Evolutionary conservation across 2,797 vertebrate genomes (phyloP), one percentile per base, ranked within the genome.

Genomic region (Coregonus ussuriensis): DNA sequence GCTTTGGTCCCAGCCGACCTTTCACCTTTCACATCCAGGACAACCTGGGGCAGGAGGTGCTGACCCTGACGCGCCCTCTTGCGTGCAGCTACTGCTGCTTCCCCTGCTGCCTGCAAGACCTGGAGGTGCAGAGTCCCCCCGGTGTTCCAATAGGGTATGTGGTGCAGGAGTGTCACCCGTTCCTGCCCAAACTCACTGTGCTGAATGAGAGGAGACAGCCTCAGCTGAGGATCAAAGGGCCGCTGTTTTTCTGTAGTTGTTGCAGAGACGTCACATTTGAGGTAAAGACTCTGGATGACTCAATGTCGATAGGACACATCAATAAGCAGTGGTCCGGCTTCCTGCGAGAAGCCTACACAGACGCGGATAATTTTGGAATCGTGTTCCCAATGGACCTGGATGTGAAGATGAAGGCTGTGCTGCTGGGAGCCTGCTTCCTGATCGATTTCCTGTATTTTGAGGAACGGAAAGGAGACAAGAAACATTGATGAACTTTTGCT

Each of bases 81-180:
- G 90, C 88, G 0, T 96, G 96, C 15, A 35, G 18, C 6, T 29
- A 68, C 0, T 96, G 95, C 82, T 94, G 88, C 67, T 96, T 47
- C 21, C 96, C 95, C 54, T 96, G 95, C 84, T 96, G 94, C 65
- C 89, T 96, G 16, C 95, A 97, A 80, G 92, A 96, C 95, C 77
- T 97, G 76, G 95, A 96, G 90, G 92, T 96, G 31, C 94, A 96
- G 77, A 92, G 93, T 0, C 96, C 96, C 3, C 95, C 95, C 3
- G 96, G 96, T 1, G 84, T 67, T 4, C 84, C 92, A 3, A 77
- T 96, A n/a, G 96, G 96, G 29, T 96, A 94, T 0, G 81, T 96
- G 33, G 81, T 87, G 4, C 95, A 97, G 74, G 86, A 90, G 62
- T 96, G 96, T 95, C 90, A 96, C 80, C 77, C 88, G 1, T 95